Base-by-base conservation (phyloP, 2,113 vertebrate genomes). In the Stomatorhinus ivindoensis region DNA sequence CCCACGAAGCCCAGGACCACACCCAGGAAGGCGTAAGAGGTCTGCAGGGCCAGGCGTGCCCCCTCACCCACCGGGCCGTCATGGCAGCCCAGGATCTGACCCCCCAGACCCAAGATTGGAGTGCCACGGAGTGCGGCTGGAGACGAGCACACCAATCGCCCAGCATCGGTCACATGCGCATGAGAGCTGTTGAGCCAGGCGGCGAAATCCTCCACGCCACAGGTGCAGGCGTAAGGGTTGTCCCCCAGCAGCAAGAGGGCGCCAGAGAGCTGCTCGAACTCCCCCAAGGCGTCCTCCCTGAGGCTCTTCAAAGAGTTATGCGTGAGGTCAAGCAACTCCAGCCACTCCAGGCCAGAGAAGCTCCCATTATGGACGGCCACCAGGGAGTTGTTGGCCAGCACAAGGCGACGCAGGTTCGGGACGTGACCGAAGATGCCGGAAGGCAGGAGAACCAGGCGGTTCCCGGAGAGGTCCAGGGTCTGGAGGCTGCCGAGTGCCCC, bases 1-100 rank as follows among this genome's bases (percentile, higher is more conserved):
- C 95, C 95, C 47, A 97, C 96, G 11, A 96, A 90, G 10, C 96
- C 96, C 39, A 96, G 92, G 31, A 96, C 96, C 35, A 96, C 83
- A 8, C 95, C 95, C 0, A 97, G 92, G 61, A 96, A 94, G 2
- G 94, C 96, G 0, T 96, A 97, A 0, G 96, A 96, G 0, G 96
- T 96, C 90, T 95, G 95, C 48, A 97, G 91, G 24, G 93, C 92
- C 69, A 95, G 91, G 85, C 94, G 92, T 0, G 90, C 31, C 21
- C 91, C 90, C 87, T 93, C 95, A 5, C 91, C 65, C n/a, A 88
- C 91, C 13, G 88, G 82, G 6, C 92, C 92, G 82, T 58, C 92
- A 6, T 92, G 91, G 84, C 96, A 96, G 1, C 94, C 94, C 13
- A 95, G 89, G n/a, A 87, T 91, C 27, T 89, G 90, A 6, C 92